These are phyloP conservation scores for Probosciger aterrimus DNA, from an alignment of 2,113 vertebrate species.

Conservation along the genomic window DNA sequence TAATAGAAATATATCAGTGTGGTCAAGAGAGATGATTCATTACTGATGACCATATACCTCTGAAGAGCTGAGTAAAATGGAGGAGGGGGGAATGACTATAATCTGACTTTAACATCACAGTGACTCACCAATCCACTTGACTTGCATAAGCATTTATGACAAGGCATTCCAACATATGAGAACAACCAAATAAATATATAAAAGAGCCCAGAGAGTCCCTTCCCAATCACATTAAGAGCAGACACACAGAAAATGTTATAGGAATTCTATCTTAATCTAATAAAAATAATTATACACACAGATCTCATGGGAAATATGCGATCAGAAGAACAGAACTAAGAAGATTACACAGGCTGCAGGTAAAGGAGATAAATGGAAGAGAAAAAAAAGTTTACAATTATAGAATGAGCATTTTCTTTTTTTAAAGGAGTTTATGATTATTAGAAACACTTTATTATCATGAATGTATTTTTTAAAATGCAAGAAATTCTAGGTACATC, in stretches of 20 bases:
- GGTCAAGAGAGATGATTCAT: background rate
- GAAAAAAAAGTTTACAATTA: background rate
- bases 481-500: background rate
- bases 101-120: background rate
- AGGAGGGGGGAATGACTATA: background rate
- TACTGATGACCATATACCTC: background rate
- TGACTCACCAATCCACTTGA: slow-evolving; percentile 39
- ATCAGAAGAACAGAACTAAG: background rate
- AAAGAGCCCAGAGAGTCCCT: background rate
- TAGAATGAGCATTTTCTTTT: background rate
- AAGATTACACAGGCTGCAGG: background rate
- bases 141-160: background rate
- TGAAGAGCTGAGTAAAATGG: background rate
- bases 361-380: background rate
- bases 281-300: background rate
- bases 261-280: background rate
- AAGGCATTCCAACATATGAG: background rate
- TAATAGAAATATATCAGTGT: background rate
- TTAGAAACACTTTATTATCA: background rate
- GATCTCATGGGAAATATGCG: background rate
- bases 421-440: background rate
- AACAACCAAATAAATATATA: background rate
- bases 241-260: background rate
- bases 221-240: background rate
- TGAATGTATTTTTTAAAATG: background rate